phyloP scores from a whole-genome alignment of 2,888 invertebrate species.

The Dryadula phaetusa region DNA sequence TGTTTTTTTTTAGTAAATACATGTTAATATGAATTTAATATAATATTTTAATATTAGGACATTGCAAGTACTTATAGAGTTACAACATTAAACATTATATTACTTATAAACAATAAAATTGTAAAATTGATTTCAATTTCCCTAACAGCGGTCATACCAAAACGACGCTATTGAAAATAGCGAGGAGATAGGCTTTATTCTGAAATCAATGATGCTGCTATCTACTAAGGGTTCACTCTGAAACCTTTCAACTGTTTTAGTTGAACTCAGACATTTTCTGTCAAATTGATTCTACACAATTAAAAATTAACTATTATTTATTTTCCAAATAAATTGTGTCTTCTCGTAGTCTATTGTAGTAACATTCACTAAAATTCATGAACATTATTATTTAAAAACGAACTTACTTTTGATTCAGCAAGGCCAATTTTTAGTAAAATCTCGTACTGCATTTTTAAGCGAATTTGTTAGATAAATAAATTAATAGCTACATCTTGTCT shows the following conservation, averaged over 20 bases:
- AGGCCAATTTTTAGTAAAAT: slow-evolving; percentile 9
- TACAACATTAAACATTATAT: neutral
- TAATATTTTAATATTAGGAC: too few species aligned
- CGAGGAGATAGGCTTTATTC: slow-evolving; percentile 12
- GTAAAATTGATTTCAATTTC: neutral
- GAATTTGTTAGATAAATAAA: neutral
- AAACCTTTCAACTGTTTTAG: slow-evolving; percentile 6
- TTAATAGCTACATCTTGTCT: slow-evolving; percentile 5
- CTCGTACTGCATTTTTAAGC: slow-evolving; percentile 2
- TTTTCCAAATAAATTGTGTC: neutral
- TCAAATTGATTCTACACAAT: neutral
- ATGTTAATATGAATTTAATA: too few species aligned
- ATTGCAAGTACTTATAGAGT: too few species aligned
- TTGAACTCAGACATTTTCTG: neutral
- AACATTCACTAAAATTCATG: neutral
- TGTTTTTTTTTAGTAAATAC: too few species aligned
- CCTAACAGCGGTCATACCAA: neutral
- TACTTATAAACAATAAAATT: neutral
- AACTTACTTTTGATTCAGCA: neutral
- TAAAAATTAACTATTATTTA: neutral
- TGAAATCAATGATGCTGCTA: slow-evolving; percentile 16
- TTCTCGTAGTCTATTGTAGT: neutral
- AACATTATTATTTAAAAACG: neutral
- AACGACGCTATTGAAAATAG: slow-evolving; percentile 10
- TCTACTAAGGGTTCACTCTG: slow-evolving; percentile 14